These are phyloP conservation scores for Hydropotes inermis DNA, from an alignment of 2,113 vertebrate species.

Conservation along the genomic window DNA sequence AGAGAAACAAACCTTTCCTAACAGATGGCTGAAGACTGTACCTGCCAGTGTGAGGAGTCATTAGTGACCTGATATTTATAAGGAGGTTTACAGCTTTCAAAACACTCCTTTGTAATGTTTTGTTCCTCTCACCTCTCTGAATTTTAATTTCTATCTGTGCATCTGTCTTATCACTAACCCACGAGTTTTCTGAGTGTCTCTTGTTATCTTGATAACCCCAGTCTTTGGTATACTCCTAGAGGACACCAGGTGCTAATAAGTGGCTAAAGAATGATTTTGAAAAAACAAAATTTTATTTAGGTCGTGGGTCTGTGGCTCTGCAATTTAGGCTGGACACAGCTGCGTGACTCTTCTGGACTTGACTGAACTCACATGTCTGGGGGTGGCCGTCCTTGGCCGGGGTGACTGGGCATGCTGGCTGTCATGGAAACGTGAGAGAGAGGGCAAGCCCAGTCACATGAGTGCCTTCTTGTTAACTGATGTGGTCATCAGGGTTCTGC, in stretches of 20 bases:
- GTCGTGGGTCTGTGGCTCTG: neutral
- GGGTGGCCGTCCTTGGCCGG: neutral
- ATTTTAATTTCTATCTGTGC: neutral
- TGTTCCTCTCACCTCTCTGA: neutral
- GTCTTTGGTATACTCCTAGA: neutral
- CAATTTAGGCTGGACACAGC: neutral
- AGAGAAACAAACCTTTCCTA: neutral
- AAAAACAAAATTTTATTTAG: neutral
- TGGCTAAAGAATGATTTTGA: neutral
- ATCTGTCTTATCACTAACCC: neutral
- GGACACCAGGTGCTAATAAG: neutral
- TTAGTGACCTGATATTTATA: neutral
- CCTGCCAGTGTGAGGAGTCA: neutral
- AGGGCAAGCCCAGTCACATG: neutral
- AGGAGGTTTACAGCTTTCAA: conserved; percentile 2
- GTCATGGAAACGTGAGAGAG: neutral
- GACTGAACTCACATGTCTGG: neutral
- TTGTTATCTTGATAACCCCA: neutral
- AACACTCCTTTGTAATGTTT: neutral
- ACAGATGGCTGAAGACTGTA: neutral
- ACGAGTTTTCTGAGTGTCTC: neutral
- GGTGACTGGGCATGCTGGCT: neutral
- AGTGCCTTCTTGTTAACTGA: neutral
- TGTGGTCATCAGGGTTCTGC: neutral
- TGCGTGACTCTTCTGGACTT: neutral